These are phyloP conservation scores for Globicephala melas DNA, from an alignment of 2,113 vertebrate genomes.

Conservation along the genomic window DNA sequence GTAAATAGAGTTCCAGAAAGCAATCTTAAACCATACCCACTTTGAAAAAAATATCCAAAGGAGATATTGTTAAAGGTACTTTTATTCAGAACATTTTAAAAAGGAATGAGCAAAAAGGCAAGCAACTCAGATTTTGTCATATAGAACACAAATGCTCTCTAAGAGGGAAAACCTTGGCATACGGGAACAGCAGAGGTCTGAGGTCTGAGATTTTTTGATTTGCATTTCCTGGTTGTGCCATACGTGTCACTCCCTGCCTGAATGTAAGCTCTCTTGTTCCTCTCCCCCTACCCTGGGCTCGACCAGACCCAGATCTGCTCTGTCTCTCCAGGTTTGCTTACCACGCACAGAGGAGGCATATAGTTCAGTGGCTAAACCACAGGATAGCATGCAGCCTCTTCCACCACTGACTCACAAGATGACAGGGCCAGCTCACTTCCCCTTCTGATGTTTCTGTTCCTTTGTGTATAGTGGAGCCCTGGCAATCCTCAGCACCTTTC, in stretches of 20 bases:
- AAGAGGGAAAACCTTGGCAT: neutral
- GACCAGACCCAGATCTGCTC: neutral
- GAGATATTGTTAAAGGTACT: neutral
- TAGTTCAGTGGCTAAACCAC: neutral
- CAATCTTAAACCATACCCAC: neutral
- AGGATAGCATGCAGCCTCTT: neutral
- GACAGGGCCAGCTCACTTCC: constrained; percentile 37
- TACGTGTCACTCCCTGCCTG: neutral
- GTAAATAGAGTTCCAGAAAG: constrained; percentile 22
- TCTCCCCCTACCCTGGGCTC: too few species aligned
- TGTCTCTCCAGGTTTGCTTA: neutral
- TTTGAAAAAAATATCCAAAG: neutral
- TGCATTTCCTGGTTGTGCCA: neutral
- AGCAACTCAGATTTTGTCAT: neutral
- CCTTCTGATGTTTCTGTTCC: neutral
- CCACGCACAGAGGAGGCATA: neutral
- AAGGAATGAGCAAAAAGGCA: neutral
- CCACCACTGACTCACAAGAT: constrained; percentile 43
- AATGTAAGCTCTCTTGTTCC: neutral
- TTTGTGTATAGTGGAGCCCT: neutral
- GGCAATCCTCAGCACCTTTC: neutral
- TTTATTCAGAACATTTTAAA: neutral
- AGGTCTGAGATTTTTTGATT: neutral
- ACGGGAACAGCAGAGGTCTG: neutral
- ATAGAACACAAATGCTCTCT: neutral